A percentile compares a stretch with the other conserved stretches of the same genome.
Conservation (phyloP, 1,140 invertebrate genomes). For the Neodiprion pinetum region DNA sequence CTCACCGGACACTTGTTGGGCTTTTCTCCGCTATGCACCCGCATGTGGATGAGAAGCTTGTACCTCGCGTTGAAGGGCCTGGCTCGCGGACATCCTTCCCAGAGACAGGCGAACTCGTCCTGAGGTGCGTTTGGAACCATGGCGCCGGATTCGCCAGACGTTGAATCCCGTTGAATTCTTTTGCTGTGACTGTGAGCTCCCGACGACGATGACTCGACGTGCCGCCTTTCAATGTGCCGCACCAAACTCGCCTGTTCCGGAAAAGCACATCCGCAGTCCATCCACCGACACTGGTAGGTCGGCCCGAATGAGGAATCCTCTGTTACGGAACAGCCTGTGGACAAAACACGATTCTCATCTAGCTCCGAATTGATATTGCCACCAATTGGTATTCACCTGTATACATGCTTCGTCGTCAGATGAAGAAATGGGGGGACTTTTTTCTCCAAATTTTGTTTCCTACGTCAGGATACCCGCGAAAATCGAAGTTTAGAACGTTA, state of each 20-base stretch:
- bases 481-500: too few species aligned
- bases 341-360: too few species aligned
- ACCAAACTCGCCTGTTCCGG: conserved; percentile 82
- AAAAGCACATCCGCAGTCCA: conserved; percentile 82
- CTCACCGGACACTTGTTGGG: conserved; percentile 96
- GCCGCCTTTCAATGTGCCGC: conserved; percentile 88
- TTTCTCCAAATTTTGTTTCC: too few species aligned
- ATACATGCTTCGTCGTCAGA: too few species aligned
- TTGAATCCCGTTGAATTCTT: conserved; percentile 34
- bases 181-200: conserved; percentile 42
- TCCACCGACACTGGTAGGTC: conserved; percentile 78
- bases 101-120: conserved; percentile 92
- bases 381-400: too few species aligned
- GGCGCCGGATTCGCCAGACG: not conserved
- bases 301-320: conserved; percentile 14
- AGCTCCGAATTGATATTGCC: too few species aligned
- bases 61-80: conserved; percentile 95
- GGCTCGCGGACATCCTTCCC: conserved; percentile 85
- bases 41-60: conserved; percentile 95
- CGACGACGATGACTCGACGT: conserved; percentile 75
- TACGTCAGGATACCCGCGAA: too few species aligned
- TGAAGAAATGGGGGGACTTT: too few species aligned
- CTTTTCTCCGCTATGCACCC: conserved; percentile 95
- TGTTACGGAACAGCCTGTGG: not conserved
- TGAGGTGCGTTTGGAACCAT: conserved; percentile 29